phyloP scores from a whole-genome alignment of 1,140 invertebrate species.

The Drosophila funebris region DNA sequence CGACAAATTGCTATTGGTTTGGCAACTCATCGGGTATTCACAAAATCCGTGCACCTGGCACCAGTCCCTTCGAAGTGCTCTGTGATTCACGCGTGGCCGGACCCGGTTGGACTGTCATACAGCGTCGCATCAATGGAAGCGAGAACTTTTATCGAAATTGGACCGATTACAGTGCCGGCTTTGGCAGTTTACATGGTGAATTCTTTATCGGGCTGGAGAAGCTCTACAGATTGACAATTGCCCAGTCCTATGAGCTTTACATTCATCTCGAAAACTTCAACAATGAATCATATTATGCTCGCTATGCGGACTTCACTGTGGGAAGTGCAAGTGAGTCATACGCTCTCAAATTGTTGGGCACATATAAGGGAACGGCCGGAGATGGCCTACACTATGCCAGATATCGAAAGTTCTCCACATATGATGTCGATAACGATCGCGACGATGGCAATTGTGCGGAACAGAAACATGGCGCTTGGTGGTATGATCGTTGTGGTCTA shows the following conservation, averaged over 20 bases:
- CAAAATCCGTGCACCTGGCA: not conserved
- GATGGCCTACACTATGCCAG: not conserved
- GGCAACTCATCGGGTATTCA: constrained; percentile 9
- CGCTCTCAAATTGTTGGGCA: not conserved
- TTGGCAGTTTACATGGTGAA: constrained; percentile 15
- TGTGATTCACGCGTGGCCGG: constrained; percentile 15
- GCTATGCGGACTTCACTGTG: constrained; percentile 10
- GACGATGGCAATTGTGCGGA: not conserved
- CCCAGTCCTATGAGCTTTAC: constrained; percentile 10
- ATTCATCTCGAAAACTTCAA: constrained; percentile 11
- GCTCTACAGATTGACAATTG: not conserved
- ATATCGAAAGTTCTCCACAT: constrained; percentile 18
- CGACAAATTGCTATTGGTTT: constrained; percentile 4
- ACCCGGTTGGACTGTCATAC: constrained; percentile 30
- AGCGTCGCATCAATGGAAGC: constrained; percentile 27
- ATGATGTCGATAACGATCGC: constrained; percentile 15
- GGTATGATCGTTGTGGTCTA: constrained; percentile 25
- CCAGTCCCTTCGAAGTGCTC: constrained; percentile 10
- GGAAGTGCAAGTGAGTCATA: constrained; percentile 15
- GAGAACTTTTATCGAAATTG: constrained; percentile 32
- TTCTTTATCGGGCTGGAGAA: constrained; percentile 36
- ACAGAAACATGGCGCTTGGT: constrained; percentile 12
- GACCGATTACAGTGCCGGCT: constrained; percentile 24
- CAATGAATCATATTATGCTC: not conserved
- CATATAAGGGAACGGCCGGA: not conserved